Evolutionary conservation across 2,113 vertebrate genomes (phyloP), one percentile per base, ranked within the genome.

Genomic region (Aythya baeri): DNA sequence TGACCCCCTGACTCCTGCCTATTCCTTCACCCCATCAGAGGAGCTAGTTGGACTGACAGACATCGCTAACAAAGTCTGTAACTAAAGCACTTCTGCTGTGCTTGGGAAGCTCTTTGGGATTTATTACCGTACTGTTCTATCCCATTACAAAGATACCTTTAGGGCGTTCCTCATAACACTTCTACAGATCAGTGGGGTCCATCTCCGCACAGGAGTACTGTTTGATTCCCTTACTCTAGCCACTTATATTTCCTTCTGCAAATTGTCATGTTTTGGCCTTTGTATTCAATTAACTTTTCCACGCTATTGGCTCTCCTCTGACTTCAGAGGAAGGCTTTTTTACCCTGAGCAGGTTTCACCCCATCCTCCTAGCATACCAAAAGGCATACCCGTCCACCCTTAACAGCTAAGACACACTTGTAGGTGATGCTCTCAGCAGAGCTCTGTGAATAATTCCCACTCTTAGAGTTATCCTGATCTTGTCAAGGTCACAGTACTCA

Each of bases 1-100:
- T 58, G 54, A 17, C 36, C 61, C n/a, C 50, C 38, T 55, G 41
- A 57, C 44, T 79, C 34, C 55, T 81, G 26, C 50, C 50, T 57
- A 49, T 26, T 32, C 86, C 26, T 77, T 77, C 38, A 57, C 29
- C 21, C 75, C 44, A 38, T 21, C 59, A 66, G 38, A 66, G n/a
- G 7, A 65, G 25, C 49, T 29, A 21, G 68, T 36, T 66, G 83
- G 58, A 31, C 16, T 68, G 54, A 72, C 31, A 79, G 54, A 38
- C 0, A 0, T 20, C 3, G 1, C 8, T 65, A 15, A 65, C 43
- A 15, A 81, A 41, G 22, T 55, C 54, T 17, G 18, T 10, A 59
- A 18, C 18, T 43, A 68, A 92, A 83, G 1, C 43, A 11, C 21
- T 62, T 17, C 75, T 58, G 62, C 46, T 49, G 46, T 49, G 46